Percentiles rank a stretch among this genome's conserved stretches.
phyloP scores from a whole-genome alignment of 2,113 vertebrate genomes.

The Campylorhamphus procurvoides region DNA sequence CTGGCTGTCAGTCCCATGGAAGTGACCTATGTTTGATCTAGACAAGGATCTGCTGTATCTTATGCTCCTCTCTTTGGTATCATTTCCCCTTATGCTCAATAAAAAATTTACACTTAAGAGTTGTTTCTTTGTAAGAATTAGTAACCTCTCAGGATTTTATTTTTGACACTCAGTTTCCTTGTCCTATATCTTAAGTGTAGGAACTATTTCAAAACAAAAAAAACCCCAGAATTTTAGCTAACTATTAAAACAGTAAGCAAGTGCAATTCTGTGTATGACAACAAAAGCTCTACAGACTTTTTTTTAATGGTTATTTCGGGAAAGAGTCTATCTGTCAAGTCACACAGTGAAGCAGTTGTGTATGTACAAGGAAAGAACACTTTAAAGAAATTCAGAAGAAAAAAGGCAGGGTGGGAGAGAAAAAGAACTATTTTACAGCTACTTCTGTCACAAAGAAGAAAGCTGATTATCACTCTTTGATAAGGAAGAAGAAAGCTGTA shows the following conservation, averaged over 20 bases:
- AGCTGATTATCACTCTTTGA: conserved; percentile 62
- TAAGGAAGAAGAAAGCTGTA: conserved; percentile 60
- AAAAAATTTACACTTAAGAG: not conserved
- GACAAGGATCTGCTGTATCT: not conserved
- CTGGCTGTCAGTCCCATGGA: not conserved
- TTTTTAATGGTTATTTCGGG: conserved; percentile 18
- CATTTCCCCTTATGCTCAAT: not conserved
- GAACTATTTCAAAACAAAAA: not conserved
- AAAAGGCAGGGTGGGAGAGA: conserved; percentile 4
- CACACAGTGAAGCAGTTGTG: not conserved
- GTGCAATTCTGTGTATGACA: not conserved
- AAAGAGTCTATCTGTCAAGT: not conserved
- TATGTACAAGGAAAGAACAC: conserved; percentile 16
- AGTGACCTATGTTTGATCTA: not conserved
- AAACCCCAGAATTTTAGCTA: not conserved
- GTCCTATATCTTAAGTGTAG: not conserved
- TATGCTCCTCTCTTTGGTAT: not conserved
- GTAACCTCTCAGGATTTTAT: not conserved
- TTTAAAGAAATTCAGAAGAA: conserved; percentile 40
- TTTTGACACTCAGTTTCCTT: not conserved
- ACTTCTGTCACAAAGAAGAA: conserved; percentile 51
- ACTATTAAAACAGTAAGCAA: not conserved
- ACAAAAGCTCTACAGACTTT: not conserved
- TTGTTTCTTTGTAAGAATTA: not conserved
- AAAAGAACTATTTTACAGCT: conserved; percentile 47